These are phyloP conservation scores for Eriocheir sinensis DNA, from an alignment of 1,140 invertebrate species.

Conservation along the genomic window DNA sequence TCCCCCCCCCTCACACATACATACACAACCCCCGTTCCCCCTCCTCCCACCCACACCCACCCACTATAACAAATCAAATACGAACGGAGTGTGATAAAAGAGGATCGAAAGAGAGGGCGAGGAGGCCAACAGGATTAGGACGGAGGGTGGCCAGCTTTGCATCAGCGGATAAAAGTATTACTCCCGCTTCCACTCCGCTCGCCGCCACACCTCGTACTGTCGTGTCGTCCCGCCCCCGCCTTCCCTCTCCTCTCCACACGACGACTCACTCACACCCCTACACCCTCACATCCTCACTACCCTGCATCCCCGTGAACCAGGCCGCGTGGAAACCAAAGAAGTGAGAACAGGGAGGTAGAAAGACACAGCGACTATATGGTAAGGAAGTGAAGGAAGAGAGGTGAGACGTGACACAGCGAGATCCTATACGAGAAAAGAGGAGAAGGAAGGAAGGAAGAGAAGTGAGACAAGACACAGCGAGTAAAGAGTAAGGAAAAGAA, in stretches of 20 bases:
- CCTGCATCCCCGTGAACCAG: background rate
- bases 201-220: background rate
- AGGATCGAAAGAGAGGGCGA: background rate
- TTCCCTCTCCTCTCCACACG: background rate
- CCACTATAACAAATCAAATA: background rate
- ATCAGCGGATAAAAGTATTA: slow-evolving; percentile 16
- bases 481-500: background rate
- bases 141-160: background rate
- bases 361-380: background rate
- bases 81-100: background rate
- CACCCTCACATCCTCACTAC: too few species aligned
- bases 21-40: too few species aligned
- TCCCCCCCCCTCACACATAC: slow-evolving; percentile 4
- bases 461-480: background rate
- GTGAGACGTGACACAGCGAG: background rate
- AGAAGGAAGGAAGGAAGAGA: too few species aligned
- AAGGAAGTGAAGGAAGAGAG: background rate
- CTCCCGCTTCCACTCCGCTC: background rate
- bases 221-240: background rate
- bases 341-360: background rate
- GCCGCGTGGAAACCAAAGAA: background rate
- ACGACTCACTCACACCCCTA: background rate
- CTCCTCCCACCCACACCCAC: background rate
- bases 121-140: slow-evolving; percentile 1
- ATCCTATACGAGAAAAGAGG: background rate